phyloP scores from a whole-genome alignment of 2,888 invertebrate species.

The Tipula lateralis region DNA sequence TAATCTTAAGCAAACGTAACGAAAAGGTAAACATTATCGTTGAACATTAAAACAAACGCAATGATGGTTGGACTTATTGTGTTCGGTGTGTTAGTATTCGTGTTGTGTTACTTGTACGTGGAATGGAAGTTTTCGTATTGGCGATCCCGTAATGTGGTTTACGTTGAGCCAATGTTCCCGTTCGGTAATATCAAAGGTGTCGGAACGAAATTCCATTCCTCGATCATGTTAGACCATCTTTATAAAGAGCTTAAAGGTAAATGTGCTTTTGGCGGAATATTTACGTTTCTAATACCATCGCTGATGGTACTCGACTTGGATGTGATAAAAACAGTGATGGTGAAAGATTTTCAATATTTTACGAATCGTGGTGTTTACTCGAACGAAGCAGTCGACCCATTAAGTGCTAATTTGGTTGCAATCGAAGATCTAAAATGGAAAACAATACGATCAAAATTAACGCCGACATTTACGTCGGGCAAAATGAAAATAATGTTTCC shows the following conservation, averaged over 20 bases:
- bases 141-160: slow-evolving; percentile 54
- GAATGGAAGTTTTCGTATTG: slow-evolving; percentile 49
- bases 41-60: too few relatives aligned
- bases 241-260: slow-evolving; percentile 53
- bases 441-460: slow-evolving; percentile 56
- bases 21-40: too few relatives aligned
- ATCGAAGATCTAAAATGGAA: slow-evolving; percentile 59
- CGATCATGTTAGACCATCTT: slow-evolving; percentile 58
- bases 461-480: slow-evolving; percentile 62
- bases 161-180: slow-evolving; percentile 56
- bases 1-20: too few relatives aligned
- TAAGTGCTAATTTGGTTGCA: slow-evolving; percentile 58
- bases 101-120: neutral
- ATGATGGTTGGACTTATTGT: neutral
- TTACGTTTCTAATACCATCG: slow-evolving; percentile 57
- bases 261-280: slow-evolving; percentile 54
- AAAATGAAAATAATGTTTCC: slow-evolving; percentile 63
- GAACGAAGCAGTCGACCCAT: slow-evolving; percentile 58
- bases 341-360: slow-evolving; percentile 60
- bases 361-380: slow-evolving; percentile 60
- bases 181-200: slow-evolving; percentile 59
- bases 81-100: neutral
- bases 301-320: slow-evolving; percentile 59
- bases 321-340: slow-evolving; percentile 56
- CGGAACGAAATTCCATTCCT: slow-evolving; percentile 50